Base-by-base conservation (phyloP, 1,140 invertebrate genomes). In the Aphidius ervi region DNA sequence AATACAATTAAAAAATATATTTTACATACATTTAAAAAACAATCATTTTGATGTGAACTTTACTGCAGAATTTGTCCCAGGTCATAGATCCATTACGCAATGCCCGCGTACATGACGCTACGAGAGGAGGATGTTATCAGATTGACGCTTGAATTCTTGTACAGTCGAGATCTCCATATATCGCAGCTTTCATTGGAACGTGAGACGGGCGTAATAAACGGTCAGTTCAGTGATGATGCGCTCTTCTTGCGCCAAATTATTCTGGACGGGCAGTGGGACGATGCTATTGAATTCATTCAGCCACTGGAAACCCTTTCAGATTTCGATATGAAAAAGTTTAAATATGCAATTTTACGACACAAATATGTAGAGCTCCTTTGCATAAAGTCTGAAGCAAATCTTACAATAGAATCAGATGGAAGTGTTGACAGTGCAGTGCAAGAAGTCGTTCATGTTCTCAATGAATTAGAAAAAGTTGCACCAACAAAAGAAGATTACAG, bases 251-350 rank as follows among this genome's bases (percentile, higher is more conserved):
- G 97, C 9, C 95, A 93, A 78, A 83, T 98, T 9, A 96, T 98
- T 65, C 84, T 98, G 9, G 96, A 98, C 79, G 97, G 97, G 37
- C 94, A 97, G 80, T 98, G 96, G 96, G 96, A 99, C 78, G 95
- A 98, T 78, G 94, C 93, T 2, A 80, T 97, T 16, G 94, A 98
- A 71, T 99, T 98, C 77, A 90, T 98, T 56, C 93, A 98, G 78
- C 96, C 96, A 0, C 80, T 99, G n/a, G 89, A 93, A 75, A 84
- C 87, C 4, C 78, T 94, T 1, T 88, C 87, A 65, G 83, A 86
- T 42, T 94, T 93, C 73, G 88, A 94, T 69, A 86, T 85, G 72
- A 85, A 89, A 63, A 87, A 87, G 72, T 95, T 97, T 73, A 87
- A 84, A 59, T 98, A 94, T 70, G 82, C 89, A 16, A 91, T 98